These are phyloP conservation scores for Urophycis tenuis DNA, from an alignment of 2,797 vertebrate genomes.

Conservation along the genomic window DNA sequence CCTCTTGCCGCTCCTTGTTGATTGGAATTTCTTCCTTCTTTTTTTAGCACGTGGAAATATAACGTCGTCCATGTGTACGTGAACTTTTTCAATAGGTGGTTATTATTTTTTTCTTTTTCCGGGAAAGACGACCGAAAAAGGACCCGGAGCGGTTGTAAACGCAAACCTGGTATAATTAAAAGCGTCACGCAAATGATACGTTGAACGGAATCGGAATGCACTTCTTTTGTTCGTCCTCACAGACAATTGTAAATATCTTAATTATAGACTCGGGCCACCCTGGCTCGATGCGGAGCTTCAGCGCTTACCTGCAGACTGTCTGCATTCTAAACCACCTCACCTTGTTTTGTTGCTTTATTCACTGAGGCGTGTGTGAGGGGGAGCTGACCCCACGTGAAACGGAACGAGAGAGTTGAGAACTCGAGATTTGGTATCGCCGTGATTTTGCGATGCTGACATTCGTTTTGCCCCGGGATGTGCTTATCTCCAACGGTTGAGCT, in stretches of 20 bases:
- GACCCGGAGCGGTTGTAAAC: not conserved
- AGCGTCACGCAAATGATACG: not conserved
- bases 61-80: not conserved
- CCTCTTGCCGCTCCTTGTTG: not conserved
- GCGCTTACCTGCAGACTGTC: not conserved
- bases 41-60: not conserved
- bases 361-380: not conserved
- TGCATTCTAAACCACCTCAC: not conserved
- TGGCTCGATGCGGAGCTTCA: not conserved
- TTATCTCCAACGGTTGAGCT: not conserved
- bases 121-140: not conserved
- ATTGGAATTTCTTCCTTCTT: not conserved
- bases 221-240: not conserved
- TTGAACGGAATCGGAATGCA: not conserved
- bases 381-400: not conserved
- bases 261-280: not conserved
- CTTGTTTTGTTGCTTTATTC: not conserved
- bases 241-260: not conserved
- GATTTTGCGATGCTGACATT: not conserved
- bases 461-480: no score
- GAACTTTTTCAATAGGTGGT: not conserved
- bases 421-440: not conserved
- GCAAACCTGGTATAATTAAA: not conserved
- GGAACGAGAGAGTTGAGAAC: not conserved
- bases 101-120: not conserved